These are phyloP conservation scores for Microvelia longipes DNA, from an alignment of 1,140 invertebrate genomes.

Conservation along the genomic window DNA sequence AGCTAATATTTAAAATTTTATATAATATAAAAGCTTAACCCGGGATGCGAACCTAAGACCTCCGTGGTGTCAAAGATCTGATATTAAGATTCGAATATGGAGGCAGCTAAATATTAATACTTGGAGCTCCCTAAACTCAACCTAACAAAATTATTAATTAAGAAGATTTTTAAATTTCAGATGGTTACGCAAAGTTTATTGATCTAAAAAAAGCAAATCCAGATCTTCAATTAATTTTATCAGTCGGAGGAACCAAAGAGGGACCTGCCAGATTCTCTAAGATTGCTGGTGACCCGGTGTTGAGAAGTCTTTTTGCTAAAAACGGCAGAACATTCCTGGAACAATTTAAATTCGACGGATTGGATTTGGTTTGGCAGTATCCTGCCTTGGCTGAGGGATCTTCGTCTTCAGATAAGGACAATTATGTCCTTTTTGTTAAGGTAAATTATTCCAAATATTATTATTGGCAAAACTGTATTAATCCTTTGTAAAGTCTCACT, in stretches of 20 bases:
- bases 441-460: conserved; percentile 7
- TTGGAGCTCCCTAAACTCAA: no score
- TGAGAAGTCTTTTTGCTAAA: conserved; percentile 50
- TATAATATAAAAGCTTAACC: no score
- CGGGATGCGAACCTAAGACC: no score
- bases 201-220: conserved; percentile 38
- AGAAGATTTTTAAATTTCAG: no score
- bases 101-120: no score
- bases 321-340: conserved; percentile 60
- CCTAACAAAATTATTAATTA: no score
- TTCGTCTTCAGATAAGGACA: conserved; percentile 12
- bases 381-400: conserved; percentile 33
- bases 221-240: conserved; percentile 65
- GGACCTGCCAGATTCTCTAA: conserved; percentile 70
- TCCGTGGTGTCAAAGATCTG: no score
- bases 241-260: conserved; percentile 79
- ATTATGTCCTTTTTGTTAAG: conserved; percentile 13
- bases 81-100: no score
- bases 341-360: conserved; percentile 65
- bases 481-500: no score
- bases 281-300: conserved; percentile 52
- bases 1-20: no score
- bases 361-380: conserved; percentile 86
- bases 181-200: conserved; percentile 51
- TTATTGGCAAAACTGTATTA: no score